A percentile compares a stretch with the other conserved stretches of the same genome.
Evolutionary conservation across 2,888 invertebrate genomes (phyloP).

Genomic region (Coronaproctus castanopsis): DNA sequence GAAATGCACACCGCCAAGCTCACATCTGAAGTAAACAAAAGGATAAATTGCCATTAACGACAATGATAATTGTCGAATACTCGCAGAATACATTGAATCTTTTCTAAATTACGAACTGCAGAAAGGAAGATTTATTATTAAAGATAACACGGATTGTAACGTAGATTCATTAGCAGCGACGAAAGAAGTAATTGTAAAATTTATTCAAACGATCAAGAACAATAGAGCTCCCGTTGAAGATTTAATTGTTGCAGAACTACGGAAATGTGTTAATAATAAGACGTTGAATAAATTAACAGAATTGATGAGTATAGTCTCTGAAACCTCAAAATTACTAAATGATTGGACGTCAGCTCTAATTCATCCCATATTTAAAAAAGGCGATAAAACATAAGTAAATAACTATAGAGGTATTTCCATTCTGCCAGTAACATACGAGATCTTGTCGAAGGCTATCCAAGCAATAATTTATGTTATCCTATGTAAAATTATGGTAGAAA

Average conservation of each 20-base stretch:
- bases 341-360: neutral
- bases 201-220: neutral
- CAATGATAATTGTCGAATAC: neutral
- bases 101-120: neutral
- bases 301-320: neutral
- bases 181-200: neutral
- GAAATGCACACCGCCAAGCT: neutral
- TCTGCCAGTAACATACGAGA: neutral
- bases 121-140: neutral
- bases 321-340: neutral
- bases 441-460: neutral
- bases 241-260: neutral
- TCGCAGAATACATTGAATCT: neutral
- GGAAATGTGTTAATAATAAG: neutral
- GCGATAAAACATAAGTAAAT: neutral
- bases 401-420: neutral
- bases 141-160: neutral
- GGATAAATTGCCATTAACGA: neutral
- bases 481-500: neutral
- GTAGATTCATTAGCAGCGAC: neutral
- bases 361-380: neutral
- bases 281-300: neutral
- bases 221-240: neutral
- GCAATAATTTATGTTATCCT: neutral
- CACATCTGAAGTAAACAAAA: neutral